Evolutionary conservation across 53 echinoderm and acorn worm genomes (phyloP).

Genomic region (Stichopus horrens): DNA sequence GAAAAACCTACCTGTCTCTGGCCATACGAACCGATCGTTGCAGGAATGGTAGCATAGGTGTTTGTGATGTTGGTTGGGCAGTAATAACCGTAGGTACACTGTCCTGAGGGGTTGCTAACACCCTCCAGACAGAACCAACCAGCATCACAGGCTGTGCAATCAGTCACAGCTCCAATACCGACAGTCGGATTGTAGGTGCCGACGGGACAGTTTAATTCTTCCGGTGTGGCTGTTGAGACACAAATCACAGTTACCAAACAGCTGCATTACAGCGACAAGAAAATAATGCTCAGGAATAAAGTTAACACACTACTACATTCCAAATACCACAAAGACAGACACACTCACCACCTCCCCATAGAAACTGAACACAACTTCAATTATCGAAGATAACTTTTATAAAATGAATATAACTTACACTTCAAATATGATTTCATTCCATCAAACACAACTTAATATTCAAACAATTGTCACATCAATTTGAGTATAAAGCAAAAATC

Average conservation of each 20-base stretch:
- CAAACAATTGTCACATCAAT: neutral
- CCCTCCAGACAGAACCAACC: slow-evolving; percentile 85
- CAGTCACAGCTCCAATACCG: slow-evolving; percentile 82
- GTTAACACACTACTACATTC: too few relatives aligned
- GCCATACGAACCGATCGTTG: slow-evolving; percentile 88
- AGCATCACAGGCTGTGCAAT: slow-evolving; percentile 85
- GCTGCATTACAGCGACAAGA: too few relatives aligned
- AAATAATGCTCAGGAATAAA: too few relatives aligned
- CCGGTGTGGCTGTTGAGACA: slow-evolving; percentile 65
- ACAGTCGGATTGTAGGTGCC: slow-evolving; percentile 89
- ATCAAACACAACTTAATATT: too few relatives aligned
- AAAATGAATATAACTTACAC: too few relatives aligned
- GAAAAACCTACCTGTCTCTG: slow-evolving; percentile 71
- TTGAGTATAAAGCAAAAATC: neutral
- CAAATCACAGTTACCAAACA: too few relatives aligned
- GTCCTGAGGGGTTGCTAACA: slow-evolving; percentile 50
- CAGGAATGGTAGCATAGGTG: slow-evolving; percentile 72
- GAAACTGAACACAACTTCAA: too few relatives aligned
- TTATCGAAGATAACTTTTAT: too few relatives aligned
- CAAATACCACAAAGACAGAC: too few relatives aligned
- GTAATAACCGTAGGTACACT: slow-evolving; percentile 72
- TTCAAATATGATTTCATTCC: too few relatives aligned
- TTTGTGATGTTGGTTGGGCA: slow-evolving; percentile 93
- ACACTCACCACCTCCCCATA: too few relatives aligned
- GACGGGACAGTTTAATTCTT: slow-evolving; percentile 88